Conservation (phyloP, 2,113 vertebrate species). For the Caracal caracal region DNA sequence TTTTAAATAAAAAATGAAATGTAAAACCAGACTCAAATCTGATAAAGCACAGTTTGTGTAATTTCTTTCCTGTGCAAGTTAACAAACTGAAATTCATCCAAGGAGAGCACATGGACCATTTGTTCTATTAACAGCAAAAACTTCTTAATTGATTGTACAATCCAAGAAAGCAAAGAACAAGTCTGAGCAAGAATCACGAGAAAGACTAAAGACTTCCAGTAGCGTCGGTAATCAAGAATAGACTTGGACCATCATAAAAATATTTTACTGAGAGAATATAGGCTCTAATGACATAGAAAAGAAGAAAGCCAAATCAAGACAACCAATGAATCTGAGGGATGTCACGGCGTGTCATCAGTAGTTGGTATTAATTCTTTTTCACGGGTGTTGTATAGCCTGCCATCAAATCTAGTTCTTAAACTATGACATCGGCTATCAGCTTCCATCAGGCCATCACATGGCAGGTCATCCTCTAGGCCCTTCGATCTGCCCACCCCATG, state of each 20-base stretch:
- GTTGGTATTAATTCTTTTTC: not conserved
- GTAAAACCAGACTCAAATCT: not conserved
- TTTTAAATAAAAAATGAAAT: not conserved
- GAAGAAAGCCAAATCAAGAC: not conserved
- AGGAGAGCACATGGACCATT: not conserved
- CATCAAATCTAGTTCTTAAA: not conserved
- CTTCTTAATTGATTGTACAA: not conserved
- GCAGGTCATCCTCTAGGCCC: no score
- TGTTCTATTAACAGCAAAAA: not conserved
- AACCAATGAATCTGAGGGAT: not conserved
- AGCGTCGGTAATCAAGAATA: not conserved
- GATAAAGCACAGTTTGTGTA: not conserved
- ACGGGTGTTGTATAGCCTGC: not conserved
- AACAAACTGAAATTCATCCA: not conserved
- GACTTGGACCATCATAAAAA: not conserved
- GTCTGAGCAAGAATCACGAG: not conserved
- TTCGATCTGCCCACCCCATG: not conserved
- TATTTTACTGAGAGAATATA: not conserved
- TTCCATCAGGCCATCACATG: not conserved
- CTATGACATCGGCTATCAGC: not conserved
- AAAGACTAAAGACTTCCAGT: not conserved
- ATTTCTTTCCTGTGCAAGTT: not conserved
- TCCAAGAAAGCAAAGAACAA: conserved; percentile 18
- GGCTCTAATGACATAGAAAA: not conserved
- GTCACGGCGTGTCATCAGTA: not conserved